Evolutionary conservation across 2,888 invertebrate genomes (phyloP), one percentile per base, ranked within the genome.

Genomic region (Ectemnius cavifrons): DNA sequence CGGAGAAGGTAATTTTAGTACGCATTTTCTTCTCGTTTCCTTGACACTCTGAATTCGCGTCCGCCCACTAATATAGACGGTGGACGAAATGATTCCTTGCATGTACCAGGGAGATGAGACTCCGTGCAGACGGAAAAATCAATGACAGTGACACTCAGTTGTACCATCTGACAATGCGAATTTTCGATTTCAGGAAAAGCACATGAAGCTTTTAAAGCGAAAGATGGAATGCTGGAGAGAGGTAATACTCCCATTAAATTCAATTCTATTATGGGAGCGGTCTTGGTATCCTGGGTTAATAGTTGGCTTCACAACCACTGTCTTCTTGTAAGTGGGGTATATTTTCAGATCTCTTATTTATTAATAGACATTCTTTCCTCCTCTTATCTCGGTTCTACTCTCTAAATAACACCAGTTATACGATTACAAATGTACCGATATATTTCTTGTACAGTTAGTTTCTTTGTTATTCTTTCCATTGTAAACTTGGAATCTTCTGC

Each of bases 211-310:
- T 87, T 88, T 96, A 67, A 95, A 95, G 87, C 92, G 95, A 79
- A 93, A 94, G 78, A 90, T 96, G 84, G 96, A 96, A 87, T 94
- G 94, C 57, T 96, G 95, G 94, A 94, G 96, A 73, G 94, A 95
- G 91, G 92, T 95, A n/a, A 92, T 96, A 65, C 89, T 96, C 46
- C 93, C 94, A 0, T 82, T 94, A 14, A 94, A 95, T 87, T 94
- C 95, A 0, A 91, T 96, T 23, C 91, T 96, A 28, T 91, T 95
- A 68, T 98, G 98, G 97, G 96, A 97, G 85, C 95, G 96, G 85
- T 94, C 95, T 78, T 96, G 95, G 93, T 95, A 97, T 91, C 96
- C 97, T 46, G 95, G 94, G 67, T 93, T 96, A 66, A 94, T 97
- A 77, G 91, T 96, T 80, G 95, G 94, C 49, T 63, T 90, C 28